phyloP scores from a whole-genome alignment of 2,797 vertebrate genomes.

The Ceryle rudis region DNA sequence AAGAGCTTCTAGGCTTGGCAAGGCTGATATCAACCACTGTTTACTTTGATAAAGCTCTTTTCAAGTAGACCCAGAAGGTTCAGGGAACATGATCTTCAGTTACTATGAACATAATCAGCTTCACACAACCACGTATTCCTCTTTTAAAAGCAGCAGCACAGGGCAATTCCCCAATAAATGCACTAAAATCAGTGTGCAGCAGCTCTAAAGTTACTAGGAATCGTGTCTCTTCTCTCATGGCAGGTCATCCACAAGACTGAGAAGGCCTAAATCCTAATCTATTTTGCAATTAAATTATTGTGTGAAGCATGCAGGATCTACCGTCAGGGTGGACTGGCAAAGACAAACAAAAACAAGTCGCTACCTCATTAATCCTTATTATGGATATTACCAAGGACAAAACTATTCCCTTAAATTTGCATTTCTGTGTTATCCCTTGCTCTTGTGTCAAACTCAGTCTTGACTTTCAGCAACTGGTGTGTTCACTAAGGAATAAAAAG shows the following conservation, averaged over 20 bases:
- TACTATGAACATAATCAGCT: conserved; percentile 4
- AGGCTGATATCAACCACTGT: fast-evolving
- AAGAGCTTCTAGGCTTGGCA: background rate
- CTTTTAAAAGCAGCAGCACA: background rate
- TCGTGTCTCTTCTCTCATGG: background rate
- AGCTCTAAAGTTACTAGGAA: background rate
- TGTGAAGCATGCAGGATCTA: background rate
- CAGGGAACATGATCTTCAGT: background rate
- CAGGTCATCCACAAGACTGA: background rate
- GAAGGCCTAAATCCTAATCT: conserved; percentile 26
- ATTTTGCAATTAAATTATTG: background rate
- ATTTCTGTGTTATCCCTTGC: conserved; percentile 11
- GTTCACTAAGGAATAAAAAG: background rate
- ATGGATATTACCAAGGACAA: conserved; percentile 11
- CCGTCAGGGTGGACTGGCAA: background rate
- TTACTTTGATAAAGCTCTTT: background rate
- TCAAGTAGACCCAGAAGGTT: background rate
- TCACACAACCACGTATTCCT: background rate
- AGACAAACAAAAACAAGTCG: background rate
- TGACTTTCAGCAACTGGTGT: background rate
- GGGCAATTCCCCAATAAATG: background rate
- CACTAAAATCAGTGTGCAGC: background rate
- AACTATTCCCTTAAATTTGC: conserved; percentile 22
- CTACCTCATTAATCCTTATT: conserved; percentile 36
- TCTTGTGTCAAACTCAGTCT: background rate